Evolutionary conservation across 2,113 vertebrate genomes (phyloP), one percentile per base, ranked within the genome.

Genomic region (Oreochromis aureus): DNA sequence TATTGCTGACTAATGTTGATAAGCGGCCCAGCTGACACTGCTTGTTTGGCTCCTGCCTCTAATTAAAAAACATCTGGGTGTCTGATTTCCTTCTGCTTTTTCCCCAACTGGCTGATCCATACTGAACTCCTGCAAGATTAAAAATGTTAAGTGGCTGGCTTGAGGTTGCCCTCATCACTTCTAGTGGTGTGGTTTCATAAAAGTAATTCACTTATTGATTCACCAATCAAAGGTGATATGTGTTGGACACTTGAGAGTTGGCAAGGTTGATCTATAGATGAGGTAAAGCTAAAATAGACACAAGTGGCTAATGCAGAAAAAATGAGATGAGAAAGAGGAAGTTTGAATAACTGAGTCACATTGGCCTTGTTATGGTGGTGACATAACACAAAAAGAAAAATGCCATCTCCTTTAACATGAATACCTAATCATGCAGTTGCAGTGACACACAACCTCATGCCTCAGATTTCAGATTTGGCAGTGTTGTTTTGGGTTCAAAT

Each of bases 141-240:
- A 87, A 95, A 94, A 94, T 95, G 93, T 88, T 92, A 91, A 95
- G 90, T 89, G 91, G 91, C 85, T 91, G 84, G 87, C 90, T 91
- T 18, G 84, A 88, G 88, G 88, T 86, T 81, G 82, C 41, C 89
- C 91, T 93, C 89, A 91, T 94, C 93, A 86, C 92, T 89, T 93
- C 87, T 91, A 91, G 84, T 91, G 83, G 88, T 91, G 90, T 84
- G 88, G 86, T 92, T 93, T 94, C 89, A 93, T 90, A 89, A 90
- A 95, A 93, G 90, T 94, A 94, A 95, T 95, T 93, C 90, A 92
- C 86, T 91, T 93, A 95, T 96, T 90, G 95, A 96, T 93, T 90
- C 86, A 34, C 83, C 71, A 85, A 89, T 95, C 89, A 93, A 85
- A 92, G 92, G 87, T 89, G 93, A 95, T 89, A 87, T 92, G 89